Base-by-base conservation (phyloP, 2,113 vertebrate species). In the Pristiophorus japonicus region DNA sequence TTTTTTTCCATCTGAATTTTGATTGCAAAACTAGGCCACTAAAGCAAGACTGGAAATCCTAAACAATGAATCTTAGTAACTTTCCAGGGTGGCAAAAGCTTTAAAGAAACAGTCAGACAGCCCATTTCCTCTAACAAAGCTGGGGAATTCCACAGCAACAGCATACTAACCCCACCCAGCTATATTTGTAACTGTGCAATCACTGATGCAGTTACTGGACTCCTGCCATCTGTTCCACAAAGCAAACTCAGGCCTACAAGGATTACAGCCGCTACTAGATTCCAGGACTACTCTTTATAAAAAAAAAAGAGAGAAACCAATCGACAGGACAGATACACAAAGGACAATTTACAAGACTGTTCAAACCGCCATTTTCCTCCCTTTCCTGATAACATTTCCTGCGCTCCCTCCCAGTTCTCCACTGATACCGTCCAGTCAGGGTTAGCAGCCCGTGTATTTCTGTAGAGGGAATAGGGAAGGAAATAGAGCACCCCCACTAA, bases 111-210 rank as follows among this genome's bases (percentile, higher is more conserved):
- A 16, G 75, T 47, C 81, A 85, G 81, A 30, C 85, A 88, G 85
- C 22, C 85, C 27, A 88, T 88, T 88, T 88, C 85, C 85, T 88
- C 51, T 55, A 55, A 55, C 27, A 55, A 88, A 88, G 24, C 45
- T 27, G 51, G 85, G 85, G 47, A 88, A 88, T 88, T 88, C 85
- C 85, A 88, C 47, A 88, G 45, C 24, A 88, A 51, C 84, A 85
- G 70, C 70, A 85, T 24, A 88, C 24, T 55, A 34, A 30, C 85
- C 47, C 85, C 85, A 88, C 85, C 85, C 85, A 59, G 18, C 47
- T 85, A 85, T 81, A 42, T 81, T 59, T 88, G 47, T 88, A 55
- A 88, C 47, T 55, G 24, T 51, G 47, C 85, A 85, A 42, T 85
- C 81, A 85, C 81, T 47, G 47, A 55, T 38, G 12, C 34, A 87